Evolutionary conservation across 2,888 invertebrate species (phyloP), one percentile per base, ranked within the genome.

Genomic region (Amaurobius ferox): DNA sequence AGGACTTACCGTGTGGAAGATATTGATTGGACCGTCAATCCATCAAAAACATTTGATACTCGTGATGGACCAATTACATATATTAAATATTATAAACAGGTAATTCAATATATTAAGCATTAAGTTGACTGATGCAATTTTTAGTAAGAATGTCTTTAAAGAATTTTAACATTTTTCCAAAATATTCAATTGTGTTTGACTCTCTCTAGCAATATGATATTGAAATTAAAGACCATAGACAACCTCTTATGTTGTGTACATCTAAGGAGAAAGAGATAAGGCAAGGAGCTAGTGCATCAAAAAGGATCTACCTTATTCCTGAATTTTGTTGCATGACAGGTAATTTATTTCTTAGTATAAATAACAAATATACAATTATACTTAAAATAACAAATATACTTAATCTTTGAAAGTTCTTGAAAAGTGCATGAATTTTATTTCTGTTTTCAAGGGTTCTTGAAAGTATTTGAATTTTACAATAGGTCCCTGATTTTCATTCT

Each of bases 241-340:
- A 98, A 90, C 98, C 98, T 0, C 90, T 98, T 90, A 91, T 98
- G 68, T 92, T 97, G 0, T 95, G 95, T 0, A 93, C 93, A 28
- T 92, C 92, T 0, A 91, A 91, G 76, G 90, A 90, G 44, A 94
- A 94, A 48, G 96, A 96, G 89, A 93, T 95, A 23, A 94, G 95
- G 73, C 94, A 94, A 0, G 95, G 95, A n/a, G 67, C 67, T 2
- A 44, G 30, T 5, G 19, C 19, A 2, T 30, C 55, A 0, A 74
- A 80, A n/a, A 61, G 64, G 0, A 67, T 87, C 9, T 72, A 88
- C 30, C 70, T 88, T 1, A 39, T 89, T 3, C 89, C 89, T 11
- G 88, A 89, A 44, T 30, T 89, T 0, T 89, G 89, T 55, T 35
- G 40, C 11, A 80, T 89, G 87, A 88, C 89, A 6, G 89, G 88